Evolutionary conservation across 2,113 vertebrate species (phyloP), one percentile per base, ranked within the genome.

Genomic region (Heterotis niloticus): DNA sequence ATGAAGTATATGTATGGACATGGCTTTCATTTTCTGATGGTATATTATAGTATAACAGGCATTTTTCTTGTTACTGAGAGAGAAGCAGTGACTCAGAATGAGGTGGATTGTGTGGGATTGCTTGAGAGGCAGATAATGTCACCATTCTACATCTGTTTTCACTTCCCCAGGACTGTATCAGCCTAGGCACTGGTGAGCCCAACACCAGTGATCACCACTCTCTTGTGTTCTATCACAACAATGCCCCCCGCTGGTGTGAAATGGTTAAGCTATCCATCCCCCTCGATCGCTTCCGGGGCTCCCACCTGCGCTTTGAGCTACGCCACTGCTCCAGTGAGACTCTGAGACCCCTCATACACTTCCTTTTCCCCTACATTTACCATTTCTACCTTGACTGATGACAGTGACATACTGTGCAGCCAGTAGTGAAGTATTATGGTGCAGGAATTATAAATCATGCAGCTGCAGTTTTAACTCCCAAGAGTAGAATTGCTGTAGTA

Each of bases 231-330:
- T 98, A 98, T 88, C 96, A 98, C 91, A 98, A 94, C 84, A 98
- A 98, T 83, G 93, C 94, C 83, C 96, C 96, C 64, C 96, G 96
- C 64, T 98, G 96, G 96, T 96, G 95, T 9, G 96, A 98, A 86
- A 94, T 96, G 89, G 91, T 98, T 88, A 98, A 98, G 78, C 87
- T 98, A 76, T 95, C 96, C 78, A 96, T 98, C 84, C 96, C 96
- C 76, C 95, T 98, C 44, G 96, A 98, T 84, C 90, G 95, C 60
- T 98, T 98, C 89, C 92, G 96, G 64, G 96, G 96, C 4, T 98
- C 96, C 78, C 96, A 98, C 85, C 95, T 98, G 64, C 96, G 96
- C 79, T 98, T 98, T 54, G 96, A 98, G 88, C 96, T 98, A 92
- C 92, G 96, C 74, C 96, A 98, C 86, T 98, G 96, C 89, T 98